Evolutionary conservation across 2,113 vertebrate genomes (phyloP).

Genomic region (Carassius carassius): DNA sequence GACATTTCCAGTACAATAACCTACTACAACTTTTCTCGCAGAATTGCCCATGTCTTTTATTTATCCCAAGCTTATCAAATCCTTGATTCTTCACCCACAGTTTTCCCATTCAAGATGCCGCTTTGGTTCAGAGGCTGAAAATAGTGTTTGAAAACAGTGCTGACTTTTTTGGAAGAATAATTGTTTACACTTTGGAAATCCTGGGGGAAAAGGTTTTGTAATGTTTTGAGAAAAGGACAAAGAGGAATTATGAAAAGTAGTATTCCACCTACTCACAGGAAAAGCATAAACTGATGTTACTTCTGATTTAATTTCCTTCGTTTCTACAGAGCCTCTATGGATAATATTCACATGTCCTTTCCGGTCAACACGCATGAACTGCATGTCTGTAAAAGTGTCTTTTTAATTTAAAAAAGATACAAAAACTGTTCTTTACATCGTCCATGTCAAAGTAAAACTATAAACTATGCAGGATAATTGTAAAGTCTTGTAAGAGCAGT

Average conservation of each 20-base stretch:
- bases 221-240: constrained; percentile 45
- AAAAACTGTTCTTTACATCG: constrained; percentile 21
- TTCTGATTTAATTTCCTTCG: neutral
- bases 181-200: constrained; percentile 88
- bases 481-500: neutral
- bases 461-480: neutral
- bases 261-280: neutral
- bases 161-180: constrained; percentile 92
- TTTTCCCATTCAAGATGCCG: constrained; percentile 81
- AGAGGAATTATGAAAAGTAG: constrained; percentile 2
- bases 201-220: constrained; percentile 78
- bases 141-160: constrained; percentile 87
- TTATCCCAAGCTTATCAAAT: constrained; percentile 57
- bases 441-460: constrained; percentile 33
- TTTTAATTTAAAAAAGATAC: neutral
- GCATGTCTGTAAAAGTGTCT: neutral
- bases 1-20: neutral
- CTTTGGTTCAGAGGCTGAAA: constrained; percentile 80
- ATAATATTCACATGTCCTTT: neutral
- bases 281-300: neutral
- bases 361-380: neutral
- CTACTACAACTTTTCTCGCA: neutral
- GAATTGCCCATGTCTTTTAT: constrained; percentile 38
- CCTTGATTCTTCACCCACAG: constrained; percentile 81
- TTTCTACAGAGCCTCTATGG: neutral